Evolutionary conservation across 1,140 invertebrate species (phyloP).

Genomic region (Melanaphis sacchari): DNA sequence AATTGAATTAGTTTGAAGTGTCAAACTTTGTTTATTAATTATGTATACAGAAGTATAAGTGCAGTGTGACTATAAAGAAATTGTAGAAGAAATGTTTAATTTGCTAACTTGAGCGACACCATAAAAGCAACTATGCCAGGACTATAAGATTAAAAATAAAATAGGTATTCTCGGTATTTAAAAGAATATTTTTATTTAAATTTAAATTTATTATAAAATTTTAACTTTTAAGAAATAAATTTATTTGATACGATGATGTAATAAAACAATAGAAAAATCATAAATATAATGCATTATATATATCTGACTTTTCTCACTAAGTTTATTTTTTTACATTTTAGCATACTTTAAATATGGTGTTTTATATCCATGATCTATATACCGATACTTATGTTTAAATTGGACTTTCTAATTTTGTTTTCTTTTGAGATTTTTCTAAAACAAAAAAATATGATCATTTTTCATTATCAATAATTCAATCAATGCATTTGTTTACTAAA

Average conservation of each 20-base stretch:
- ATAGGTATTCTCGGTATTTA: neutral
- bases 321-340: too few species aligned
- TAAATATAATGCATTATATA: neutral
- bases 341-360: too few species aligned
- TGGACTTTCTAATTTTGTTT: too few species aligned
- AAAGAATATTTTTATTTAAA: neutral
- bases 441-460: too few species aligned
- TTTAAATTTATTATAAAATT: neutral
- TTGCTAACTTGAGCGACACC: neutral
- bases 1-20: slow-evolving; percentile 9
- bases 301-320: neutral
- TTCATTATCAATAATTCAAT: neutral
- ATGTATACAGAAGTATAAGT: neutral
- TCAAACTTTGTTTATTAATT: slow-evolving; percentile 16
- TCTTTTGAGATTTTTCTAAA: too few species aligned
- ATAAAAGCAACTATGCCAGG: neutral
- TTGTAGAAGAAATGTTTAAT: neutral
- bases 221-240: neutral
- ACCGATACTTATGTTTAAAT: too few species aligned
- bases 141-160: neutral
- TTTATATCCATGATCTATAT: too few species aligned
- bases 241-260: neutral
- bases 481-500: neutral
- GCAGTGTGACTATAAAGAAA: neutral
- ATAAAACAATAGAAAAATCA: neutral